phyloP scores from a whole-genome alignment of 2,113 vertebrate genomes.

The Myotis lucifugus region DNA sequence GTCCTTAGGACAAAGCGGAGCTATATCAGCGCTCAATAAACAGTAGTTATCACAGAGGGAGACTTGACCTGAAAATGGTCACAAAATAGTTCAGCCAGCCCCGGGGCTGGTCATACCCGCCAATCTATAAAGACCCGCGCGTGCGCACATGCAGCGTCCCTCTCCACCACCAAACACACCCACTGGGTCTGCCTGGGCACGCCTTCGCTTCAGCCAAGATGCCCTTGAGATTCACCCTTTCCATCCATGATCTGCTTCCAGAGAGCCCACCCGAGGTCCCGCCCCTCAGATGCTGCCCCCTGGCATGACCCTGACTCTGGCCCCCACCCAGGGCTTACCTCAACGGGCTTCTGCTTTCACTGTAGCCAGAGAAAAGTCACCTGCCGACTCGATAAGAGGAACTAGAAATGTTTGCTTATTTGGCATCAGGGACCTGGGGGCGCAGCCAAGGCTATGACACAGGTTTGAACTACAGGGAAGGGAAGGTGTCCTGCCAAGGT shows the following conservation, averaged over 20 bases:
- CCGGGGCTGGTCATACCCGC: background rate
- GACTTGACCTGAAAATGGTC: background rate
- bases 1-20: background rate
- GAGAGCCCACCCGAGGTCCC: background rate
- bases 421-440: background rate
- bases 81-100: no score
- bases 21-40: accelerated
- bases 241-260: background rate
- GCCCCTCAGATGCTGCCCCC: background rate
- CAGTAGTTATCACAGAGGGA: background rate
- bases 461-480: background rate
- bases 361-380: conserved; percentile 25
- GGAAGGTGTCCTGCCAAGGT: background rate
- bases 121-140: background rate
- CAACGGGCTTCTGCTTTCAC: background rate
- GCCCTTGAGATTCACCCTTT: background rate
- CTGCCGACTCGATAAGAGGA: background rate
- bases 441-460: background rate
- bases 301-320: no score
- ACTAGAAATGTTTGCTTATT: background rate
- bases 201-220: background rate
- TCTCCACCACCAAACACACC: background rate
- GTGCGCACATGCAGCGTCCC: background rate
- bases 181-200: background rate
- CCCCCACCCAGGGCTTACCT: background rate